A percentile compares a stretch with the other conserved stretches of the same genome.
Evolutionary conservation across 2,797 vertebrate species (phyloP).

Genomic region (Rousettus madagascariensis): DNA sequence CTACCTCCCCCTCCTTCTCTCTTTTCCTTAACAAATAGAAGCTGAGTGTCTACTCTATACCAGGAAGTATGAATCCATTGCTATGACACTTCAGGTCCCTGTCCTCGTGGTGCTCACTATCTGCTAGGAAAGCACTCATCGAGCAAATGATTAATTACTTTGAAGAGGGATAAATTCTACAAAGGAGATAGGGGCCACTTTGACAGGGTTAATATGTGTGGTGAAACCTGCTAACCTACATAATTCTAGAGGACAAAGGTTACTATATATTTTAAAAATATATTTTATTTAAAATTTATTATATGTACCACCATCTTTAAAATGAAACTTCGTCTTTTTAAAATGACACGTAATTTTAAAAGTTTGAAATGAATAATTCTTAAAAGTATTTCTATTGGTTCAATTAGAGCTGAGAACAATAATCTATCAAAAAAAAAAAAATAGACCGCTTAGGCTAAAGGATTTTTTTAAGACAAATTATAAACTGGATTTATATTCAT

Average conservation of each 20-base stretch:
- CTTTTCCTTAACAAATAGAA: neutral
- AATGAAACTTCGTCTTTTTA: conserved; percentile 32
- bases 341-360: conserved; percentile 32
- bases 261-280: neutral
- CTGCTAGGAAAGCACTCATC: neutral
- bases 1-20: neutral
- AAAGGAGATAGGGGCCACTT: neutral
- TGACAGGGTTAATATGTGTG: neutral
- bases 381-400: neutral
- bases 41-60: neutral
- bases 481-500: neutral
- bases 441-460: neutral
- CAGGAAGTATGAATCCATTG: neutral
- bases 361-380: conserved; percentile 29
- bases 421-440: neutral
- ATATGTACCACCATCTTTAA: neutral
- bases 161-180: neutral
- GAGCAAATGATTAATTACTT: neutral
- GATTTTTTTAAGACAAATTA: conserved; percentile 14
- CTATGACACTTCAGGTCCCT: neutral
- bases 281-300: neutral
- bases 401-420: neutral
- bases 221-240: neutral
- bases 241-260: neutral
- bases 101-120: neutral